These are phyloP conservation scores for Agriotes lineatus DNA, from an alignment of 2,888 invertebrate species.

Conservation along the genomic window DNA sequence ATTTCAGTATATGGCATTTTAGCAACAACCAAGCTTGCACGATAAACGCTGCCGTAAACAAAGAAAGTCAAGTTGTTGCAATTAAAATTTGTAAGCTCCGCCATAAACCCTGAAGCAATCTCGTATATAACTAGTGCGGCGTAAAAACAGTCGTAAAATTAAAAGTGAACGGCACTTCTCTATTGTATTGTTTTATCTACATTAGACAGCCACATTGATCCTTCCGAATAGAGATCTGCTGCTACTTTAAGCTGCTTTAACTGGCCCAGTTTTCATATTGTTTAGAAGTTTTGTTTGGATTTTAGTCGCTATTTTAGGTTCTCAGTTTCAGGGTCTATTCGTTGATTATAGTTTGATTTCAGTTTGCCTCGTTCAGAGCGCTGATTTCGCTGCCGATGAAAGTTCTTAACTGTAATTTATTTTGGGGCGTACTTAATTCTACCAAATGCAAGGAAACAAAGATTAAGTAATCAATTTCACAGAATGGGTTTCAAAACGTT, in stretches of 20 bases:
- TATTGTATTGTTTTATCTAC: constrained; percentile 9
- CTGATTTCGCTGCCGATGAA: constrained; percentile 19
- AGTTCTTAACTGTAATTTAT: constrained; percentile 17
- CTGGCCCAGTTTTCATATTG: neutral
- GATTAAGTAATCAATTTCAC: constrained; percentile 17
- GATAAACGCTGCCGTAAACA: too few species aligned
- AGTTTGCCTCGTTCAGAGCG: constrained; percentile 4
- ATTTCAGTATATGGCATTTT: too few species aligned
- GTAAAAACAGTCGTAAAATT: neutral
- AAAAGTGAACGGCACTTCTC: neutral
- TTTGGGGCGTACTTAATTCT: constrained; percentile 16
- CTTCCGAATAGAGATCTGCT: neutral
- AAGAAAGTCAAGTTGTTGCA: too few species aligned
- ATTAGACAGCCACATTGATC: constrained; percentile 5
- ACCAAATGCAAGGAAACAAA: constrained; percentile 14
- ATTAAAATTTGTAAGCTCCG: too few species aligned
- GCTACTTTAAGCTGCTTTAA: constrained; percentile 12
- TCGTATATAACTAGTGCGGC: neutral
- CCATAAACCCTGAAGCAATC: too few species aligned
- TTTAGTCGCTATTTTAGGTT: constrained; percentile 11
- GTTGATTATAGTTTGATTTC: constrained; percentile 16
- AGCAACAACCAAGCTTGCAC: too few species aligned
- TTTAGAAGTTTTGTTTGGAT: neutral
- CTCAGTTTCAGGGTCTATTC: neutral
- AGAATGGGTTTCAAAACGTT: constrained; percentile 13